Evolutionary conservation across 2,797 vertebrate species (phyloP).

Genomic region (Megaceryle alcyon): DNA sequence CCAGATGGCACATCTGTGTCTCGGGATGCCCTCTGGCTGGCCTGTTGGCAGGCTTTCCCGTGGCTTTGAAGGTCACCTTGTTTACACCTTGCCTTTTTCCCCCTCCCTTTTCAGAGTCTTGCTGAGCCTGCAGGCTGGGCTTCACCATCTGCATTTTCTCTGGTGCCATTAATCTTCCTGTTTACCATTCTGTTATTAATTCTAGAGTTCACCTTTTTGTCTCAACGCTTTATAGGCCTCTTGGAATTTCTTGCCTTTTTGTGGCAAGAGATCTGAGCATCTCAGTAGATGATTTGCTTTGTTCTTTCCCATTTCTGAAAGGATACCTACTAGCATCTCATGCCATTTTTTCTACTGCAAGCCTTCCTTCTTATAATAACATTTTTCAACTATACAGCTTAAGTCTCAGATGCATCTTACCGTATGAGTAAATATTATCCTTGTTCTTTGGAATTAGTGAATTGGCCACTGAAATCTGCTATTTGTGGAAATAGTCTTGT

Average conservation of each 20-base stretch:
- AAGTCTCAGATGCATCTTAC: background rate
- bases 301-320: conserved; percentile 49
- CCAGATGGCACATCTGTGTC: conserved; percentile 68
- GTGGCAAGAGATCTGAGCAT: conserved; percentile 35
- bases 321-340: conserved; percentile 11
- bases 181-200: conserved; percentile 73
- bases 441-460: background rate
- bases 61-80: conserved; percentile 72
- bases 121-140: conserved; percentile 71
- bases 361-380: background rate
- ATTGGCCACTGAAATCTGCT: background rate
- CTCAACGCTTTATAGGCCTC: conserved; percentile 64
- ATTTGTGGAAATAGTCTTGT: background rate
- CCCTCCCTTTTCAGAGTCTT: conserved; percentile 53
- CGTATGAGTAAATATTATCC: background rate
- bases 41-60: conserved; percentile 46
- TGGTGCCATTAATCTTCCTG: conserved; percentile 71
- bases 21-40: conserved; percentile 50
- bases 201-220: conserved; percentile 70
- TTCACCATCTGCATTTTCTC: conserved; percentile 74
- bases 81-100: conserved; percentile 63
- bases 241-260: conserved; percentile 57
- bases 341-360: conserved; percentile 11
- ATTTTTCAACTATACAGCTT: conserved; percentile 25
- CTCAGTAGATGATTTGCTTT: conserved; percentile 44